Conservation (phyloP, 1,140 invertebrate species). For the Drosophila funebris region DNA sequence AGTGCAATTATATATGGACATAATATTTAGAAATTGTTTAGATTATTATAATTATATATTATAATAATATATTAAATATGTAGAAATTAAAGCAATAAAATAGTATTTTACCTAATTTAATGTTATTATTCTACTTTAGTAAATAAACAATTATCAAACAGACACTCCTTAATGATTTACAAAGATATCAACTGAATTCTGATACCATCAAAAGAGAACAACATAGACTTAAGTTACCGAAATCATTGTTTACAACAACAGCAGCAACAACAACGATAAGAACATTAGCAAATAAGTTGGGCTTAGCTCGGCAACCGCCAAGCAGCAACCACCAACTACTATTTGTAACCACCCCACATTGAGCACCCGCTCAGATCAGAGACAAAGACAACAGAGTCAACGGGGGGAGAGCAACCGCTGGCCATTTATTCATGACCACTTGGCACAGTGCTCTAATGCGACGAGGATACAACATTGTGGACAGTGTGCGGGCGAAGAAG, state of each 20-base stretch:
- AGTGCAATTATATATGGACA: background rate
- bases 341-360: slow-evolving; percentile 5
- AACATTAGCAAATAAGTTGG: too few species aligned
- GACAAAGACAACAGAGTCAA: slow-evolving; percentile 8
- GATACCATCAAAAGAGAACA: background rate
- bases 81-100: background rate
- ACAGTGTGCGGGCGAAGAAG: background rate
- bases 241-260: slow-evolving; percentile 55
- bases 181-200: background rate
- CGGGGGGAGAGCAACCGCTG: slow-evolving; percentile 40
- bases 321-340: background rate
- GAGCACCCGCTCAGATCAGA: slow-evolving; percentile 12
- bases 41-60: background rate
- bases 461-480: slow-evolving; percentile 32
- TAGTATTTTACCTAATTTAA: background rate
- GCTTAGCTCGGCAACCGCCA: background rate
- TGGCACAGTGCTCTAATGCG: slow-evolving; percentile 62
- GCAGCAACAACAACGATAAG: too few species aligned
- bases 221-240: slow-evolving; percentile 67
- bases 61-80: background rate
- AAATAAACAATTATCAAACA: slow-evolving; percentile 28
- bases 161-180: slow-evolving; percentile 8
- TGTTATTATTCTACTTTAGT: background rate
- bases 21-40: background rate
- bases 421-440: slow-evolving; percentile 74